Evolutionary conservation across 2,797 vertebrate genomes (phyloP), one percentile per base, ranked within the genome.

Genomic region (Coreius guichenoti): DNA sequence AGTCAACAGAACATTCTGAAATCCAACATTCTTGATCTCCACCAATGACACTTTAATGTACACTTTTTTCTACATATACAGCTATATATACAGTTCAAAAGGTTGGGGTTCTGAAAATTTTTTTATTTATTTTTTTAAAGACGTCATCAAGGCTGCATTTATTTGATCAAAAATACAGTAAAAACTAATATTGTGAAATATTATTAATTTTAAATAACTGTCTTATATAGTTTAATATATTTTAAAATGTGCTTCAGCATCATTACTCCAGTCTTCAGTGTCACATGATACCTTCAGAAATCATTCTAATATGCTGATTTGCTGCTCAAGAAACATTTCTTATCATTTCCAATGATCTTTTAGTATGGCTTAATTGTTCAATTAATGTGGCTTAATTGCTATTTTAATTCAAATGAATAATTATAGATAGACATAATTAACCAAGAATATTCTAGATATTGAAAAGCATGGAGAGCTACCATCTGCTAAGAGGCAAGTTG

Each of bases 241-340:
- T 43, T 43, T 2, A 43, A 43, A 43, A 43, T 9, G 39, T 43
- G 9, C 39, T 43, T 43, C 39, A 39, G 6, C 43, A 45, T 45
- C 12, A 47, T 76, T 76, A 56, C 21, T 16, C 31, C 16, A 49
- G 45, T 49, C 26, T 31, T 47, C 43, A 73, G 14, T 29, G 72
- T 49, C 29, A 49, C 16, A 74, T 31, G 16, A 31, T 49, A n/a
- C 45, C 72, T 74, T 74, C 49, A 76, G 19, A 75, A 75, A 75
- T 54, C 73, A 33, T 54, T 56, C 31, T 56, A 76, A 76, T 23
- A 33, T 76, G 21, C 31, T 76, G 74, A 56, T 76, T 56, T 76
- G 12, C 6, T 23, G 11, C 19, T 73, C 47, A 51, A 3, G 13
- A 31, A 49, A 21, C 0, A 1, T 31, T 9, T 73, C 16, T 49